Conservation (phyloP, 2,113 vertebrate species). For the Pangasianodon gigas region DNA sequence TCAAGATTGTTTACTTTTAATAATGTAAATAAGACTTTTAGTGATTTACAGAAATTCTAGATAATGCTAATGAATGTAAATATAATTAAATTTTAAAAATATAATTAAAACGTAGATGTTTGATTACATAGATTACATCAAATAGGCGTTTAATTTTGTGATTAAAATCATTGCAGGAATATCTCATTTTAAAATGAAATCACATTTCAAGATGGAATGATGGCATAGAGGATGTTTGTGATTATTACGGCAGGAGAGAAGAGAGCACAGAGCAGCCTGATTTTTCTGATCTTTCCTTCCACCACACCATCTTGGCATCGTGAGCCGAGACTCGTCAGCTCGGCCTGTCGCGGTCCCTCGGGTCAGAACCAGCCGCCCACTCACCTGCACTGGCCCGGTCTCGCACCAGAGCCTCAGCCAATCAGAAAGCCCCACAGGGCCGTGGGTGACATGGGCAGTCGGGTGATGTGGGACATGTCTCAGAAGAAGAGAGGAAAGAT, state of each 20-base stretch:
- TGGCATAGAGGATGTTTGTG: background rate
- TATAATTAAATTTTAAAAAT: background rate
- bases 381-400: slow-evolving; percentile 52
- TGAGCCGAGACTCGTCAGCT: slow-evolving; percentile 32
- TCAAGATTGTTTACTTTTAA: background rate
- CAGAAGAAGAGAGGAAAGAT: slow-evolving; percentile 43
- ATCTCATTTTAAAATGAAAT: background rate
- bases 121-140: background rate
- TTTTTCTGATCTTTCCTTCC: background rate
- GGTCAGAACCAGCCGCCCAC: slow-evolving; percentile 54
- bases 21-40: background rate
- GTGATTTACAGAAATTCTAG: background rate
- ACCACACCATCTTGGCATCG: slow-evolving; percentile 32
- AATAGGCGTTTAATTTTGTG: background rate
- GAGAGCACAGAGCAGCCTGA: background rate
- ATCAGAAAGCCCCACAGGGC: slow-evolving; percentile 48
- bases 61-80: background rate
- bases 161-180: background rate
- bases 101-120: background rate
- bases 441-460: slow-evolving; percentile 53
- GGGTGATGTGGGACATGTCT: slow-evolving; percentile 49
- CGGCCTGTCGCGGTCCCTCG: slow-evolving; percentile 47
- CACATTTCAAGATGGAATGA: background rate
- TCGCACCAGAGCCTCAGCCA: slow-evolving; percentile 50
- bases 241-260: background rate